These are phyloP conservation scores for Gisinianus flammeolus DNA, from an alignment of 2,888 invertebrate genomes.

Conservation along the genomic window DNA sequence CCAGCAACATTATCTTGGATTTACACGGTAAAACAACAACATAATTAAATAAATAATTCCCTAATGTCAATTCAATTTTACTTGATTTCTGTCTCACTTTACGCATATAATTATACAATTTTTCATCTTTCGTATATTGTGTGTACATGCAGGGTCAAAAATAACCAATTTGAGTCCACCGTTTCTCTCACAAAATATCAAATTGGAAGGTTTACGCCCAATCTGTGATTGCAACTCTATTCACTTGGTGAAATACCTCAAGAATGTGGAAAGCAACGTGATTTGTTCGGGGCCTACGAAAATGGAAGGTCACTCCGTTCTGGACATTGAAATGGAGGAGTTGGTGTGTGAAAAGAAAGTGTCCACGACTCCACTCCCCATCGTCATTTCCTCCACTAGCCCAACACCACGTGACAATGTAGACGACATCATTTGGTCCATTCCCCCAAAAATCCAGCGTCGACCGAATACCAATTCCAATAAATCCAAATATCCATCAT, in stretches of 20 bases:
- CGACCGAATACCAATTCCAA: background rate
- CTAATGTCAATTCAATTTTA: too few species aligned
- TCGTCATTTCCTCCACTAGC: slow-evolving; percentile 20
- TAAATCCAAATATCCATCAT: too few species aligned
- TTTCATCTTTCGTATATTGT: too few species aligned
- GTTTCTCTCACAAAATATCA: slow-evolving; percentile 79
- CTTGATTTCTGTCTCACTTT: too few species aligned
- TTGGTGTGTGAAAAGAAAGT: slow-evolving; percentile 75
- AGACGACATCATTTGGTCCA: slow-evolving; percentile 88
- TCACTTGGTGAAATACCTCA: slow-evolving; percentile 54
- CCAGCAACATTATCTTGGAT: slow-evolving; percentile 79
- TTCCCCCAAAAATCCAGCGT: slow-evolving; percentile 64
- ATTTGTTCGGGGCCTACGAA: slow-evolving; percentile 69
- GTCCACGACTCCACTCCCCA: slow-evolving; percentile 60
- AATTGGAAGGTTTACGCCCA: slow-evolving; percentile 80
- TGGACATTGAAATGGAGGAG: slow-evolving; percentile 80
- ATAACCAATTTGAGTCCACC: slow-evolving; percentile 78
- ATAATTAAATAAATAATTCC: too few species aligned
- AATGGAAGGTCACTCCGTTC: slow-evolving; percentile 72
- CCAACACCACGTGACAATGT: slow-evolving; percentile 72
- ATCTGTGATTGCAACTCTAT: slow-evolving; percentile 81
- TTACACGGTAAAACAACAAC: too few species aligned
- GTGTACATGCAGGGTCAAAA: too few species aligned
- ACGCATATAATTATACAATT: too few species aligned
- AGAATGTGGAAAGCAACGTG: slow-evolving; percentile 52